phyloP scores from a whole-genome alignment of 2,888 invertebrate species.

The Cancer borealis region DNA sequence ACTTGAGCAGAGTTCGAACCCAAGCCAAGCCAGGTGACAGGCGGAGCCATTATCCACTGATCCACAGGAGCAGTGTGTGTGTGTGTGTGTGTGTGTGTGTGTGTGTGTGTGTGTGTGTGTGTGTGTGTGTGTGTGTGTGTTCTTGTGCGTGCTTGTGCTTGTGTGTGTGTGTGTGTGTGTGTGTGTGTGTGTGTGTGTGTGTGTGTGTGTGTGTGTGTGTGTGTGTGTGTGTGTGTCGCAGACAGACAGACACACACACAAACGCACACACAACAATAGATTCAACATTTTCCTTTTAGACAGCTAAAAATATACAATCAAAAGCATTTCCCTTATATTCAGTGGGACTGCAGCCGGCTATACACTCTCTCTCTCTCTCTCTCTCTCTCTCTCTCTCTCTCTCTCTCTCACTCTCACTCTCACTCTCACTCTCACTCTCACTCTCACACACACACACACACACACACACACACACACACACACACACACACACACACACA shows the following conservation, averaged over 20 bases:
- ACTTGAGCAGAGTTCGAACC: too few species aligned
- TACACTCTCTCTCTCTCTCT: not conserved
- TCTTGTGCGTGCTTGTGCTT: not conserved
- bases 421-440: not conserved
- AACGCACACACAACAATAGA: not conserved
- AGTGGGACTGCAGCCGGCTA: not conserved
- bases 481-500: too few species aligned
- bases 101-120: too few species aligned
- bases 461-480: too few species aligned
- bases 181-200: not conserved
- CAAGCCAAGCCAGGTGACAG: too few species aligned
- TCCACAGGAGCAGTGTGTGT: too few species aligned
- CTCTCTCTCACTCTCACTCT: not conserved
- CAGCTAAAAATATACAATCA: not conserved
- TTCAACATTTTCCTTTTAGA: not conserved
- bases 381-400: slow-evolving; percentile 41
- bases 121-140: too few species aligned
- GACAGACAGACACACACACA: not conserved
- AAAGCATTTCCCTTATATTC: not conserved
- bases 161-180: not conserved
- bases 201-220: too few species aligned
- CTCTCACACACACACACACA: not conserved
- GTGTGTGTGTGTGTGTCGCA: not conserved
- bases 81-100: too few species aligned
- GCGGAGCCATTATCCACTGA: too few species aligned